Conservation (phyloP, 2,797 vertebrate genomes). For the Sebastes vulpes region DNA sequence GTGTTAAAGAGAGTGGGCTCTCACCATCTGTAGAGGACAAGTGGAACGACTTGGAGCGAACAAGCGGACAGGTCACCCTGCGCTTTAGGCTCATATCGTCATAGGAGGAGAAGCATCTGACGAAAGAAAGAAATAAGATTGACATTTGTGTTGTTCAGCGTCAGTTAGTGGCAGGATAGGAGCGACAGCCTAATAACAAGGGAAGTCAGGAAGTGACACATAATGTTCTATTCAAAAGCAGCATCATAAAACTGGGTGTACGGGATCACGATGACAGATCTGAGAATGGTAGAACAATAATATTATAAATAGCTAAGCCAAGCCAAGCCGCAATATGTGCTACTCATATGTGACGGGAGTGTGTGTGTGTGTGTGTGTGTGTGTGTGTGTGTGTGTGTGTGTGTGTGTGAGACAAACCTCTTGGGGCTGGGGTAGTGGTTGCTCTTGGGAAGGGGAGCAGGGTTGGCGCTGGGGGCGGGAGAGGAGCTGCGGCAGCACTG, state of each 20-base stretch:
- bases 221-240: neutral
- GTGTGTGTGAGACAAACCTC: conserved; percentile 83
- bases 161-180: neutral
- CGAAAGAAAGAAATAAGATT: neutral
- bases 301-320: neutral
- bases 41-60: conserved; percentile 97
- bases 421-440: conserved; percentile 97
- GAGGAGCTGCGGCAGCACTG: conserved; percentile 91
- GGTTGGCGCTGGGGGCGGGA: conserved; percentile 78
- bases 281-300: neutral
- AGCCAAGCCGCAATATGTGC: neutral
- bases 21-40: conserved; percentile 94
- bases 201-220: neutral
- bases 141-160: neutral
- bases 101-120: conserved; percentile 96
- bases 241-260: neutral
- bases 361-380: too few relatives aligned
- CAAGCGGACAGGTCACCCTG: conserved; percentile 93
- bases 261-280: neutral
- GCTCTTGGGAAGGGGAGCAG: conserved; percentile 89
- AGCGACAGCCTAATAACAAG: neutral
- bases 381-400: neutral
- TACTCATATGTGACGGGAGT: neutral
- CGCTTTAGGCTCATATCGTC: conserved; percentile 98
- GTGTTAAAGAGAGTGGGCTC: neutral